Evolutionary conservation across 2,113 vertebrate species (phyloP).

Genomic region (Dipodomys stephensi): DNA sequence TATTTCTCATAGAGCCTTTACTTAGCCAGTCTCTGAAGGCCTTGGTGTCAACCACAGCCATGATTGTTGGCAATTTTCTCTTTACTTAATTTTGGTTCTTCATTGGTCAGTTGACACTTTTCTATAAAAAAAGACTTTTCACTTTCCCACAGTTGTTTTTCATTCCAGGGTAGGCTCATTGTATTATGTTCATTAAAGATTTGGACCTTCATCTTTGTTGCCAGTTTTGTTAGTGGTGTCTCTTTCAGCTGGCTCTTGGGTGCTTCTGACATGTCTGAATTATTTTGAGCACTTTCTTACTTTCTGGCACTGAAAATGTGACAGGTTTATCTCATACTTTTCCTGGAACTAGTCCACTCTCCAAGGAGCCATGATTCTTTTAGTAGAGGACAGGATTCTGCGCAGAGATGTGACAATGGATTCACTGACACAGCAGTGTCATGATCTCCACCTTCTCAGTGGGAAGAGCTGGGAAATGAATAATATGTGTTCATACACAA

Average conservation of each 20-base stretch:
- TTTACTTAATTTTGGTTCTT: background rate
- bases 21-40: background rate
- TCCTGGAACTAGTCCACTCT: background rate
- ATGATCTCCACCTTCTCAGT: background rate
- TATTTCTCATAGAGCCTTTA: background rate
- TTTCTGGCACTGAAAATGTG: background rate
- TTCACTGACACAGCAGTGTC: background rate
- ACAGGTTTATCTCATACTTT: background rate
- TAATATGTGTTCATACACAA: background rate
- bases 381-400: background rate
- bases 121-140: slow-evolving; percentile 2
- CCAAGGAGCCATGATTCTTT: background rate
- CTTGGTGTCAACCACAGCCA: background rate
- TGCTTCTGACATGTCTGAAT: background rate
- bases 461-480: background rate
- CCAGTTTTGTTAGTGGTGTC: background rate
- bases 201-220: background rate
- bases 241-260: background rate
- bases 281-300: background rate
- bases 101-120: background rate
- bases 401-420: background rate
- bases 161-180: background rate
- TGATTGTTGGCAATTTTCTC: background rate
- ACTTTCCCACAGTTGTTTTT: background rate
- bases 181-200: background rate